A percentile compares a stretch with the other conserved stretches of the same genome.
phyloP scores from a whole-genome alignment of 2,888 invertebrate genomes.

The Melanophora roralis region DNA sequence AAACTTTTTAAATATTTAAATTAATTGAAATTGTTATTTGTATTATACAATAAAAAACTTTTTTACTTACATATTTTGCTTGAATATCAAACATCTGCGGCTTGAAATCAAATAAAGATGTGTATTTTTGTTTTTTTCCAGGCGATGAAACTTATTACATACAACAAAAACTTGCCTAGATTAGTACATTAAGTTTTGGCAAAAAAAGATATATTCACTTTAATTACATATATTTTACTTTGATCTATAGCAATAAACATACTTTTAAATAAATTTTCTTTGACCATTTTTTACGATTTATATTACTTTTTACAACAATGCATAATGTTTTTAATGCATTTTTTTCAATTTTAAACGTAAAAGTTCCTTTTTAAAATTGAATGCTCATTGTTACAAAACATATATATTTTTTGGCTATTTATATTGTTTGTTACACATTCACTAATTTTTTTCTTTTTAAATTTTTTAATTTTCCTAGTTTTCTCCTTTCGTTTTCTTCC shows the following conservation, averaged over 20 bases:
- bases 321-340: too few relatives aligned
- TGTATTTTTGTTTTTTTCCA: conserved; percentile 36
- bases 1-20: too few relatives aligned
- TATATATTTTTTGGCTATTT: too few relatives aligned
- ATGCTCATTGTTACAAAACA: too few relatives aligned
- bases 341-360: background rate
- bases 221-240: too few relatives aligned
- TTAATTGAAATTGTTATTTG: too few relatives aligned
- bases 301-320: too few relatives aligned
- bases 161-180: conserved; percentile 54
- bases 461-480: conserved; percentile 33
- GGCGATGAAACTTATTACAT: conserved; percentile 17
- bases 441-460: conserved; percentile 39
- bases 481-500: conserved; percentile 17
- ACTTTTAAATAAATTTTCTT: background rate
- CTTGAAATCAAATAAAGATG: conserved; percentile 32
- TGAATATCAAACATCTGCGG: conserved; percentile 51
- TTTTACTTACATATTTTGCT: conserved; percentile 62
- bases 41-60: too few relatives aligned
- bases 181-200: conserved; percentile 35
- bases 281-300: background rate
- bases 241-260: too few relatives aligned
- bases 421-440: background rate
- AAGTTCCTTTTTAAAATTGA: background rate
- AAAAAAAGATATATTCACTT: conserved; percentile 19